Conservation (phyloP, 1,140 invertebrate species). For the Adoxophyes honmai region DNA sequence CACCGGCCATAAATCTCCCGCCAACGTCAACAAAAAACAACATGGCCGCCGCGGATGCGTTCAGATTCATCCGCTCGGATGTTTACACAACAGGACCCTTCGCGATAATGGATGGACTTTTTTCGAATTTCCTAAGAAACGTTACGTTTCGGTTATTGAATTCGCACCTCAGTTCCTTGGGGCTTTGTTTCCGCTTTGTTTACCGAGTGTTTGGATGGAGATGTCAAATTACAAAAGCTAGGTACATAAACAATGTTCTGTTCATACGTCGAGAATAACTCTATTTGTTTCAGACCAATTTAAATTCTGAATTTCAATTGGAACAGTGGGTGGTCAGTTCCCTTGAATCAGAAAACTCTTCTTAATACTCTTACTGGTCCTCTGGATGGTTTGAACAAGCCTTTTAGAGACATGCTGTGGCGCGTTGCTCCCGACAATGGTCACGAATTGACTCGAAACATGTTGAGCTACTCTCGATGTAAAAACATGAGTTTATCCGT, state of each 20-base stretch:
- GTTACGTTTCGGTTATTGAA: conserved; percentile 26
- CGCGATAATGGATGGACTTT: conserved; percentile 33
- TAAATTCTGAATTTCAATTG: too few species aligned
- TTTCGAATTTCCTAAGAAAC: conserved; percentile 29
- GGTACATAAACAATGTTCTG: neutral
- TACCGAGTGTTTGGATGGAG: conserved; percentile 22
- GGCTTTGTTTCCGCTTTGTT: conserved; percentile 18
- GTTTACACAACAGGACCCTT: conserved; percentile 61
- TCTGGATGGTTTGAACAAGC: too few species aligned
- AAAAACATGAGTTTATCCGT: too few species aligned
- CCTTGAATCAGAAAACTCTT: too few species aligned
- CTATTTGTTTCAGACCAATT: too few species aligned
- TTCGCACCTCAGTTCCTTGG: conserved; percentile 21
- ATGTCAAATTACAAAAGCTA: conserved; percentile 30
- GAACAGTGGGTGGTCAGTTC: too few species aligned
- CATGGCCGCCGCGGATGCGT: conserved; percentile 48
- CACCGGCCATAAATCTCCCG: conserved; percentile 68
- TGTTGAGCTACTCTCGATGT: too few species aligned
- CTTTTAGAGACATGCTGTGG: too few species aligned
- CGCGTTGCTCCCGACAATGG: too few species aligned
- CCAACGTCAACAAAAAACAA: conserved; percentile 45
- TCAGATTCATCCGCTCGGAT: conserved; percentile 47
- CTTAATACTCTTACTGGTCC: too few species aligned
- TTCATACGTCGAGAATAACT: too few species aligned
- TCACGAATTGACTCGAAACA: too few species aligned